Evolutionary conservation across 2,797 vertebrate species (phyloP), one percentile per base, ranked within the genome.

Genomic region (Fratercula arctica): DNA sequence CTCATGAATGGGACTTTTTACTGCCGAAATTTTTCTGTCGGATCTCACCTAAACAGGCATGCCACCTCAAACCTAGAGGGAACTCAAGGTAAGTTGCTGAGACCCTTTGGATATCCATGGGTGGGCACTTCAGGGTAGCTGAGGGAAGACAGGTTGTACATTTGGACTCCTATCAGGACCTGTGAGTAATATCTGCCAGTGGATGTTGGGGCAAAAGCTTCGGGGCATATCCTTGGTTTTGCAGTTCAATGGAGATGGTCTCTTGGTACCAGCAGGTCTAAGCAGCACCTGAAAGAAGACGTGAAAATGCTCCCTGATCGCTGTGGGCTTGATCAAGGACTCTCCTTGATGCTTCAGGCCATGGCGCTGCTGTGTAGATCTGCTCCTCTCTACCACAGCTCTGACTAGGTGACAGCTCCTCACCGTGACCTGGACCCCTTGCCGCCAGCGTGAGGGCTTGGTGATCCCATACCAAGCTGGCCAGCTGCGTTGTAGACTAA

Each of bases 401-500:
- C 15, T 23, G 6, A 11, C 43, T 41, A 2, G 5, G 18, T 75
- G 56, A 24, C 29, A 63, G 48, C n/a, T 68, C 50, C 43, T 63
- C 37, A 28, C 25, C 26, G 19, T 3, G 6, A 51, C 6, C 29
- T 16, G 29, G 43, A 48, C 9, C 29, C 11, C 19, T 35, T 28
- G 10, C 16, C 33, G 20, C 11, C 1, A 1, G 20, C 0, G 1
- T 51, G 33, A 68, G 41, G 29, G 4, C 9, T 23, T 63, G 63
- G 14, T 18, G 48, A 18, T 18, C 69, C 92, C 45, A 11, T 5
- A 28, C 35, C 50, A 10, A 48, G 0, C 19, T 7, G 39, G 37
- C 26, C 59, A 53, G 23, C 4, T 24, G 26, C 0, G 0, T 2
- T 19, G 35, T 8, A 39, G 61, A 4, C 41, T 12, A 11, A 64